Evolutionary conservation across 2,797 vertebrate genomes (phyloP).

Genomic region (Psittacula derbiana): DNA sequence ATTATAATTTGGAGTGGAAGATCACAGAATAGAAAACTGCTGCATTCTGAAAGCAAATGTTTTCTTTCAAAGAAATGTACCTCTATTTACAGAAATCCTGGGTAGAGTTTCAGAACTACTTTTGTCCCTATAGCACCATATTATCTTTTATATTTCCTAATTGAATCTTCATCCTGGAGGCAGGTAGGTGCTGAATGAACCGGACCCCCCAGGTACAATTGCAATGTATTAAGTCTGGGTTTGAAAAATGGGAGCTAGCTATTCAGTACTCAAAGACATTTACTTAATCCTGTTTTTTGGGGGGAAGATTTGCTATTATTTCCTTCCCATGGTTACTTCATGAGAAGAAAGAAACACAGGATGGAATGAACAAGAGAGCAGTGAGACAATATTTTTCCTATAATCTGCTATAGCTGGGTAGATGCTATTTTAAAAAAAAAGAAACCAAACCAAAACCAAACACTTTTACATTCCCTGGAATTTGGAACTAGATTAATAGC

Average conservation of each 20-base stretch:
- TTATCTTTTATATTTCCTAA: conserved; percentile 53
- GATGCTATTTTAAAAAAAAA: neutral
- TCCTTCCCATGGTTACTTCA: neutral
- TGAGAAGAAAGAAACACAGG: neutral
- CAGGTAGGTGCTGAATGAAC: neutral
- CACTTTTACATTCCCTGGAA: neutral
- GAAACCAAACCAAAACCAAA: neutral
- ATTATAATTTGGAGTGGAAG: conserved; percentile 25
- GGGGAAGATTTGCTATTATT: neutral
- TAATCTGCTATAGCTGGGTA: neutral
- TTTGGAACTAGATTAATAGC: neutral
- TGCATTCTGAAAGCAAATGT: conserved; percentile 12
- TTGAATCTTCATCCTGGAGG: conserved; percentile 36
- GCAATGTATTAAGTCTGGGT: neutral
- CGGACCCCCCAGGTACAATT: conserved; percentile 16
- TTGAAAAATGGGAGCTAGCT: conserved; percentile 11
- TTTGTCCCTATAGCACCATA: neutral
- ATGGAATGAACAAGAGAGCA: neutral
- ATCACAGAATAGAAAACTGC: conserved; percentile 2
- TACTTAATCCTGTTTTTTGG: neutral
- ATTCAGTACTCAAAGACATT: conserved; percentile 10
- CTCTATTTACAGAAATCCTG: conserved; percentile 21
- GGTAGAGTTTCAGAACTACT: conserved; percentile 22
- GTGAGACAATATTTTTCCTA: neutral
- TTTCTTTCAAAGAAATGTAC: conserved; percentile 19